Conservation (phyloP, 2,888 invertebrate genomes). For the Argynnis bischoffii region DNA sequence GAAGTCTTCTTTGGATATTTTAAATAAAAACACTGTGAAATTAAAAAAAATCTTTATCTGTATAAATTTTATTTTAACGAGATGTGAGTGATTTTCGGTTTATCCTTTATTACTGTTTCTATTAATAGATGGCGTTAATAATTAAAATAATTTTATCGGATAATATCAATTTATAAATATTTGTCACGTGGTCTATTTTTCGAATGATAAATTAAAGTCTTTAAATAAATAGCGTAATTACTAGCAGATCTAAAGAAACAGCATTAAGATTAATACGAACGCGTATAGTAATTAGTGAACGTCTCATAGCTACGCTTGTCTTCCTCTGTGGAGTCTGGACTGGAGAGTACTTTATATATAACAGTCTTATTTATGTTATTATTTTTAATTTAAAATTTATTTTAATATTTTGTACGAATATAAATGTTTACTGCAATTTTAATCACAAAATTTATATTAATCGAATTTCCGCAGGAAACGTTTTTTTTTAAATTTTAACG, state of each 20-base stretch:
- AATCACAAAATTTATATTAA: neutral
- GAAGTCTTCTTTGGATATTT: too few species aligned
- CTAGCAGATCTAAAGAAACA: constrained; percentile 40
- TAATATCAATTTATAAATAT: constrained; percentile 6
- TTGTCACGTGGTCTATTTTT: constrained; percentile 21
- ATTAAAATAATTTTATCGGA: neutral
- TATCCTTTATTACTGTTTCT: too few species aligned
- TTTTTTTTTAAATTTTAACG: constrained; percentile 1
- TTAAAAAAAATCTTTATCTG: too few species aligned
- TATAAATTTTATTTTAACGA: too few species aligned
- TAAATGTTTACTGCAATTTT: too few species aligned
- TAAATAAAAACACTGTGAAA: too few species aligned
- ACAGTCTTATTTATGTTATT: neutral
- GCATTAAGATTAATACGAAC: constrained; percentile 38
- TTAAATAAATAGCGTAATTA: constrained; percentile 38
- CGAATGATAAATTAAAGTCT: constrained; percentile 25
- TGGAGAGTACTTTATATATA: constrained; percentile 21
- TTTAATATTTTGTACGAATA: neutral
- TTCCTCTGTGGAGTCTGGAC: constrained; percentile 26
- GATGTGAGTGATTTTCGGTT: too few species aligned
- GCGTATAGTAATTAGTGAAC: constrained; percentile 38
- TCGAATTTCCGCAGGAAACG: constrained; percentile 6
- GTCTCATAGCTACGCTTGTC: constrained; percentile 32
- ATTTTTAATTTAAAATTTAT: neutral
- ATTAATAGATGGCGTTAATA: too few species aligned